Conservation (phyloP, 2,888 invertebrate genomes). For the Serripes groenlandicus region DNA sequence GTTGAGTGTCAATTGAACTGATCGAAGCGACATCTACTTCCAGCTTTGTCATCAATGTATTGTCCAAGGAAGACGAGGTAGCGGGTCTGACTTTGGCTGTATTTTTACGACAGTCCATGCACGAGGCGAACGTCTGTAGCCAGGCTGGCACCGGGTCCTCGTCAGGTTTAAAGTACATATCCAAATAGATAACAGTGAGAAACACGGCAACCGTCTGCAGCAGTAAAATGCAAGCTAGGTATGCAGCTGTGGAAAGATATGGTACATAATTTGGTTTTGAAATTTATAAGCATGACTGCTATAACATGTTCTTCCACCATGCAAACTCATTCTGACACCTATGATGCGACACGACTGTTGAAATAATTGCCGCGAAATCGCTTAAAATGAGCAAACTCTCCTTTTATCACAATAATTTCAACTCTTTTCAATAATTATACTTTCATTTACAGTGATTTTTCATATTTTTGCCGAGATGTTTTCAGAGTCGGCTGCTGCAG, state of each 20-base stretch:
- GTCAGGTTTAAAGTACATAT: conserved; percentile 49
- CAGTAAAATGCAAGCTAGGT: conserved; percentile 43
- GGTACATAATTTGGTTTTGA: too few relatives aligned
- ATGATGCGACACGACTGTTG: too few relatives aligned
- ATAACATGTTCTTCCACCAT: too few relatives aligned
- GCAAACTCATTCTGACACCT: too few relatives aligned
- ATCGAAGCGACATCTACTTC: background rate
- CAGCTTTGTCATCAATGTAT: background rate
- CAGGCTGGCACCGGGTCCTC: conserved; percentile 42
- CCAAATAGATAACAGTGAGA: conserved; percentile 49
- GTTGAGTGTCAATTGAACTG: background rate
- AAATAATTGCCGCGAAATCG: too few relatives aligned
- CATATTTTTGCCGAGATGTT: too few relatives aligned
- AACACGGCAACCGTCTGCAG: conserved; percentile 54
- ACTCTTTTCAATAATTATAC: too few relatives aligned
- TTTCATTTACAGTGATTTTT: too few relatives aligned
- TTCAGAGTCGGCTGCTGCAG: too few relatives aligned
- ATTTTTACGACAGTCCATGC: conserved; percentile 22
- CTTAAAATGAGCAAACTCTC: too few relatives aligned
- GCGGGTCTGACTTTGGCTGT: conserved; percentile 7
- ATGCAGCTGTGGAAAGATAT: conserved; percentile 42
- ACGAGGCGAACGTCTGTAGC: conserved; percentile 16
- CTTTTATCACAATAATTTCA: too few relatives aligned
- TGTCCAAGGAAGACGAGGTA: background rate
- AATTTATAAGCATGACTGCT: too few relatives aligned